phyloP scores from a whole-genome alignment of 2,113 vertebrate genomes.

The Emydocephalus ijimae region DNA sequence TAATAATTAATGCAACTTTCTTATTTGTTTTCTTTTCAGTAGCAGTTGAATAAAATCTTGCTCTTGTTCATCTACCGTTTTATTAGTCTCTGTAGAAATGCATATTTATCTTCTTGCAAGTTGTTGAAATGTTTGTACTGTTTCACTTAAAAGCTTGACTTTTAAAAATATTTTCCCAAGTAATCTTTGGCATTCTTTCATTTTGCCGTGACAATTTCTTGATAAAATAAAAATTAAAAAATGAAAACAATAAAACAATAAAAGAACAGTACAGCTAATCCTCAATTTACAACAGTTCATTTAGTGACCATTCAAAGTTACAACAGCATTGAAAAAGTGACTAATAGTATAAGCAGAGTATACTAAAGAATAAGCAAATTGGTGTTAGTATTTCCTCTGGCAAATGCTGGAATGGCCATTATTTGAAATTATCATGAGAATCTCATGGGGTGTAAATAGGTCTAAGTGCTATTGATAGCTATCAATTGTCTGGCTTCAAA shows the following conservation, averaged over 20 bases:
- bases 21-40: not conserved
- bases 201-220: not conserved
- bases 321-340: no score
- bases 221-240: not conserved
- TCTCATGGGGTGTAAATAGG: not conserved
- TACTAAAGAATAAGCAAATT: not conserved
- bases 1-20: not conserved
- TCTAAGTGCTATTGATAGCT: not conserved
- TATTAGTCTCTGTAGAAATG: not conserved
- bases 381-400: not conserved
- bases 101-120: not conserved
- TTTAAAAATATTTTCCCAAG: not conserved
- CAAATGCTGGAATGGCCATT: not conserved
- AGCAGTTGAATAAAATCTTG: not conserved
- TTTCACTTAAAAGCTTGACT: not conserved
- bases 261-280: not conserved
- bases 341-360: no score
- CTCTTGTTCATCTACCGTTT: not conserved
- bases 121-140: not conserved
- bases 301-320: no score
- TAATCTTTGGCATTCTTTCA: not conserved
- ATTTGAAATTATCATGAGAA: not conserved
- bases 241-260: not conserved
- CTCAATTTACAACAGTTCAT: no score
- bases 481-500: not conserved